A percentile compares a stretch with the other conserved stretches of the same genome.
Conservation (phyloP, 2,113 vertebrate genomes). For the Seriola quinqueradiata region DNA sequence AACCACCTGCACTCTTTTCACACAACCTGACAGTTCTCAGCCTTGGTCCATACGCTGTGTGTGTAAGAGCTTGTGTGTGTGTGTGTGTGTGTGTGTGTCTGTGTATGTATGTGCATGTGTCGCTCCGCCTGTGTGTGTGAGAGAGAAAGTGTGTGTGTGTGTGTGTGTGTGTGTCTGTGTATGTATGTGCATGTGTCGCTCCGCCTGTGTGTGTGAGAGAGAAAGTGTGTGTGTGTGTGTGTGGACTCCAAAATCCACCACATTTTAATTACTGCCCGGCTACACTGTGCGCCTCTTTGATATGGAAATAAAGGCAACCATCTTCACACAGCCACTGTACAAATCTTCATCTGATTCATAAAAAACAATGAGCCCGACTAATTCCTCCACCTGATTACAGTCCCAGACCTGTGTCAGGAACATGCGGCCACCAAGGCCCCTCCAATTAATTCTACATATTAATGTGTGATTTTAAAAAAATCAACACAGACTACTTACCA, state of each 20-base stretch:
- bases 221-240: conserved; percentile 31
- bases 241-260: conserved; percentile 90
- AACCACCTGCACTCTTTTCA: conserved; percentile 91
- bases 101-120: background rate
- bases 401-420: conserved; percentile 78
- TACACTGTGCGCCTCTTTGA: conserved; percentile 95
- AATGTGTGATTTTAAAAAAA: conserved; percentile 70
- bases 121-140: background rate
- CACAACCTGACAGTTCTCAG: conserved; percentile 88
- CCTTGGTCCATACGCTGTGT: conserved; percentile 76
- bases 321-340: conserved; percentile 93
- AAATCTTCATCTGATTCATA: conserved; percentile 98
- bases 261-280: conserved; percentile 99
- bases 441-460: conserved; percentile 84
- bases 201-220: background rate
- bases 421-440: conserved; percentile 64
- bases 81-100: background rate
- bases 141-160: conserved; percentile 32
- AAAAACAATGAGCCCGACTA: conserved; percentile 93
- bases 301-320: conserved; percentile 95
- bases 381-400: conserved; percentile 95
- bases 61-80: conserved; percentile 19
- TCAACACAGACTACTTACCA: conserved; percentile 72
- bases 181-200: background rate
- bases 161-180: background rate